Conservation (phyloP, 2,888 invertebrate species). For the Antheraea yamamai region DNA sequence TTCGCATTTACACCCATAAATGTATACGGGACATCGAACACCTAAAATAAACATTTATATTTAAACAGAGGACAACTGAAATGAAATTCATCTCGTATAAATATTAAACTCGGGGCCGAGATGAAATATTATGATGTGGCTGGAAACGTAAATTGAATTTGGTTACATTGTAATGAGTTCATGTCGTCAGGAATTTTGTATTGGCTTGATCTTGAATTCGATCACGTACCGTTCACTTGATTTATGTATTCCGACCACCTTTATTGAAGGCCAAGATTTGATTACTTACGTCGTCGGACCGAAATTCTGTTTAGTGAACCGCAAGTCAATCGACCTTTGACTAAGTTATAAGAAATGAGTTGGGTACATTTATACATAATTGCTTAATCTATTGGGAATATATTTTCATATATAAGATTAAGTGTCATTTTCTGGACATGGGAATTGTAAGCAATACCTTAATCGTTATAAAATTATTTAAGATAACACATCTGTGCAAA, state of each 20-base stretch:
- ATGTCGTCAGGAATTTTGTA: constrained; percentile 68
- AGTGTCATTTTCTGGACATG: neutral
- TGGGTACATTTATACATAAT: neutral
- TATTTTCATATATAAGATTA: neutral
- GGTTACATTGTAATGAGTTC: constrained; percentile 78
- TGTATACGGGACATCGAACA: constrained; percentile 36
- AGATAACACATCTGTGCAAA: too few species aligned
- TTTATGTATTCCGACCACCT: constrained; percentile 76
- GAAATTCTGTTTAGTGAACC: constrained; percentile 54
- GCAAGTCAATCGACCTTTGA: constrained; percentile 53
- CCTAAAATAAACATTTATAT: constrained; percentile 46
- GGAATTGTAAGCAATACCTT: too few species aligned
- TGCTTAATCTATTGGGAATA: neutral
- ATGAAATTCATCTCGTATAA: constrained; percentile 54
- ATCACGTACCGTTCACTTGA: constrained; percentile 75
- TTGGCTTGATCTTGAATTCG: constrained; percentile 74
- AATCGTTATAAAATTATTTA: too few species aligned
- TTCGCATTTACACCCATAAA: constrained; percentile 43
- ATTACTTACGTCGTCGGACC: constrained; percentile 60
- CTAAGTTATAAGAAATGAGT: constrained; percentile 41
- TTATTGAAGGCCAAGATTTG: constrained; percentile 66
- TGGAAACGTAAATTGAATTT: constrained; percentile 74
- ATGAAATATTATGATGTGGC: constrained; percentile 75
- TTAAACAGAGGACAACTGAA: constrained; percentile 50
- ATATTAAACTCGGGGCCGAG: constrained; percentile 54